Conservation (phyloP, 1,140 invertebrate genomes). For the Bicyclus anynana region DNA sequence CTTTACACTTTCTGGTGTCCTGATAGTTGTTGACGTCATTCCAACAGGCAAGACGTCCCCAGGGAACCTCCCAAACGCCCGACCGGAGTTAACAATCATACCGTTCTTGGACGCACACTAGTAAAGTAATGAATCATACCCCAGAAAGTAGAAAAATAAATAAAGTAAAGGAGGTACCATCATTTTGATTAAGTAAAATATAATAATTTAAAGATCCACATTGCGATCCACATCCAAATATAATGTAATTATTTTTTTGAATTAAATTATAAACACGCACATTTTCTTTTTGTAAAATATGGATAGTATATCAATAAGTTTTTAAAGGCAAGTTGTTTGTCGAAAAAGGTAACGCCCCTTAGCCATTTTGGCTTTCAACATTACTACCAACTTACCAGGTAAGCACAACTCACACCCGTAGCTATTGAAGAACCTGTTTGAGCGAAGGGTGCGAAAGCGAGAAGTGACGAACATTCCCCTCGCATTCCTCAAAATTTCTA, state of each 20-base stretch:
- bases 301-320: not conserved
- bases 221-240: no score
- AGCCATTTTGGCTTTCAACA: not conserved
- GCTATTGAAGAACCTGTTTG: not conserved
- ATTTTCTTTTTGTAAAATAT: not conserved
- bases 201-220: no score
- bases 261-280: no score
- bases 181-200: no score
- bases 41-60: slow-evolving; percentile 69
- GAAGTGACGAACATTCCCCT: slow-evolving; percentile 28
- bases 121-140: no score
- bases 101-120: no score
- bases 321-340: not conserved
- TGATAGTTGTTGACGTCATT: slow-evolving; percentile 76
- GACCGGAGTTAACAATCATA: not conserved
- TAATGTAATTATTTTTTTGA: no score
- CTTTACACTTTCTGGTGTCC: slow-evolving; percentile 50
- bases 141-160: no score
- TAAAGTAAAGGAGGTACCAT: no score
- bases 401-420: not conserved
- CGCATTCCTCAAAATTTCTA: slow-evolving; percentile 46
- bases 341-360: slow-evolving; percentile 1
- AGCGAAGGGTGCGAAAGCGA: slow-evolving; percentile 29
- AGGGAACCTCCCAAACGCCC: slow-evolving; percentile 52
- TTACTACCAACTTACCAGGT: no score